Evolutionary conservation across 2,888 invertebrate species (phyloP), one percentile per base, ranked within the genome.

Genomic region (Harpagoxenus sublaevis): DNA sequence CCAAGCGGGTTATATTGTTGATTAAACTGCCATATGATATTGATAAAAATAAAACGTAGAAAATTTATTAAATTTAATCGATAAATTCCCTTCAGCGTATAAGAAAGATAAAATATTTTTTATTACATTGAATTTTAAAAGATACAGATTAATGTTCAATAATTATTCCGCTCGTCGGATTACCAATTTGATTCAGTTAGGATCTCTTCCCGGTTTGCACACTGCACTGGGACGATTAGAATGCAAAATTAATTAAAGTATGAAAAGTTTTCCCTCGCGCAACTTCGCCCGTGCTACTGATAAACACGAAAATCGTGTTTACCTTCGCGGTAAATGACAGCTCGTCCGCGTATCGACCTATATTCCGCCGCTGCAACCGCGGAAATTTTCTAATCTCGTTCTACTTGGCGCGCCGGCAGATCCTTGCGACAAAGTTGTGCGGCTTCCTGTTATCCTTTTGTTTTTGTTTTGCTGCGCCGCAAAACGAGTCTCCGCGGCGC

Each of bases 321-420:
- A 35, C 15, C 23, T 18, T 35, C 10, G 23, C 10, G 45, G 31
- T 15, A 45, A 70, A 31, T 42, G 45, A 48, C 53, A 42, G 31
- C 31, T 71, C 48, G 18, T 55, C 28, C n/a, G 42, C 53, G n/a
- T 57, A 71, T 79, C 48, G 57, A 35, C 48, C 23, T 48, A 35
- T 60, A 48, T 57, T 51, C 4, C 28, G n/a, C 28, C 48, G 39
- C 10, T 18, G 39, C 23, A 28, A 71, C 12, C 35, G 51, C 15
- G 77, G 45, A 42, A 68, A 48, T 48, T 75, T 77, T 77, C 51
- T 63, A 77, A 53, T 62, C 60, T 77, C 28, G 60, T 53, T 82
- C 53, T 12, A 75, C 62, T 82, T 82, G 3, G 60, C 23, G 60
- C 48, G 12, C 10, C 28, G 31, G 48, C 62, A 51, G 42, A 81